Conservation (phyloP, 2,888 invertebrate genomes). For the Nomada goodeniana region DNA sequence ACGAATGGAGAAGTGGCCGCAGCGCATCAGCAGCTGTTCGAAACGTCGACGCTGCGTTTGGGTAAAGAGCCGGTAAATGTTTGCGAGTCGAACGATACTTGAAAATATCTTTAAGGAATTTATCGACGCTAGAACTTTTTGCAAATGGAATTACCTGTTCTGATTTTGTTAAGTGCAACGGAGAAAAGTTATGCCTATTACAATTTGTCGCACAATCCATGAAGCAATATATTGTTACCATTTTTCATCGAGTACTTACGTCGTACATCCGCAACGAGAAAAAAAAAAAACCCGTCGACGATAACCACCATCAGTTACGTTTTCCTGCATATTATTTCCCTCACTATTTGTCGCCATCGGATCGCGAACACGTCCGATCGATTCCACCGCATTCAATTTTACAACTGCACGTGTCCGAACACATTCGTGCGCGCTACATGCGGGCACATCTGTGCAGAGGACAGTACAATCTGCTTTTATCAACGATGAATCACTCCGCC, state of each 20-base stretch:
- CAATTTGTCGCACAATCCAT: too few species aligned
- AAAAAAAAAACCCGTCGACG: too few species aligned
- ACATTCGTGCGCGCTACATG: neutral
- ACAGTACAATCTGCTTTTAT: conserved; percentile 2
- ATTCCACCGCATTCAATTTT: neutral
- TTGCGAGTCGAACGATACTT: too few species aligned
- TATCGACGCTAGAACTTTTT: too few species aligned
- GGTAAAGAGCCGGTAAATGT: neutral
- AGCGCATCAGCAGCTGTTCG: neutral
- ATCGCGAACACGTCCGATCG: neutral
- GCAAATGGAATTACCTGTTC: too few species aligned
- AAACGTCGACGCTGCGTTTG: neutral
- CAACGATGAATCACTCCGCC: neutral
- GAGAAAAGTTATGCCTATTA: too few species aligned
- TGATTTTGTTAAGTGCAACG: too few species aligned
- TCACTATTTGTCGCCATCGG: neutral
- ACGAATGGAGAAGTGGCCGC: neutral
- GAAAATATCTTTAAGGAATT: too few species aligned
- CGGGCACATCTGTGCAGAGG: neutral
- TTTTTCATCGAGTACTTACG: too few species aligned
- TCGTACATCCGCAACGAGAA: too few species aligned
- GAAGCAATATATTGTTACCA: too few species aligned
- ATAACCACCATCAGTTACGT: too few species aligned
- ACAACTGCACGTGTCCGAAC: neutral
- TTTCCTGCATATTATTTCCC: neutral